These are phyloP conservation scores for Pionites leucogaster DNA, from an alignment of 2,113 vertebrate genomes.

Conservation along the genomic window DNA sequence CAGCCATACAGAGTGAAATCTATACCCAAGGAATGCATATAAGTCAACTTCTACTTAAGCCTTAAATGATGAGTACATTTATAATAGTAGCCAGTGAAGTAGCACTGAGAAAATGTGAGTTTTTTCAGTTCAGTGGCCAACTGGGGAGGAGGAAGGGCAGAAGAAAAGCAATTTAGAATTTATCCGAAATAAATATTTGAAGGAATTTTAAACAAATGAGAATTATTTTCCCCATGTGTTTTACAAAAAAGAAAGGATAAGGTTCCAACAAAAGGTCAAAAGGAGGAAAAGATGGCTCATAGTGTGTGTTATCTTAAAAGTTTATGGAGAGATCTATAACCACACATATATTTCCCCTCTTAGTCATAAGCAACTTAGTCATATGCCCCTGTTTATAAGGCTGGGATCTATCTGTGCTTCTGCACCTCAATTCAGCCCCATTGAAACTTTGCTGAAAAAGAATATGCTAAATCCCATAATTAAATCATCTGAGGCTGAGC, in stretches of 20 bases:
- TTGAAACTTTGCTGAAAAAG: background rate
- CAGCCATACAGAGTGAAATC: slow-evolving; percentile 27
- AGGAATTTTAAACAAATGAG: background rate
- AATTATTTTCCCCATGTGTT: background rate
- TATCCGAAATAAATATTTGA: background rate
- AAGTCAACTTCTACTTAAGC: slow-evolving; percentile 53
- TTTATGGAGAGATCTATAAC: background rate
- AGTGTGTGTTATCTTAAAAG: background rate
- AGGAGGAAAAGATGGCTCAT: background rate
- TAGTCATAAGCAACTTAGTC: background rate
- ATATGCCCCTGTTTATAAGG: background rate
- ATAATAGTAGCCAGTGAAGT: background rate
- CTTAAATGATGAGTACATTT: background rate
- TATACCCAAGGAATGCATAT: slow-evolving; percentile 35
- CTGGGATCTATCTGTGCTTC: background rate
- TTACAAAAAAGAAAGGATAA: background rate
- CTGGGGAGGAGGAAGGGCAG: background rate
- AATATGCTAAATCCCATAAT: background rate
- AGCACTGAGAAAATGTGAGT: slow-evolving; percentile 6
- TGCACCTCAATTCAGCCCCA: background rate
- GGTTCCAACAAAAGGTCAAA: background rate
- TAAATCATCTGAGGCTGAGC: background rate
- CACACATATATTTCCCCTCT: background rate
- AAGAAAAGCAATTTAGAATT: background rate
- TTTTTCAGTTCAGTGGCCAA: background rate